Base-by-base conservation (phyloP, 1,140 invertebrate species). In the Microplitis demolitor region DNA sequence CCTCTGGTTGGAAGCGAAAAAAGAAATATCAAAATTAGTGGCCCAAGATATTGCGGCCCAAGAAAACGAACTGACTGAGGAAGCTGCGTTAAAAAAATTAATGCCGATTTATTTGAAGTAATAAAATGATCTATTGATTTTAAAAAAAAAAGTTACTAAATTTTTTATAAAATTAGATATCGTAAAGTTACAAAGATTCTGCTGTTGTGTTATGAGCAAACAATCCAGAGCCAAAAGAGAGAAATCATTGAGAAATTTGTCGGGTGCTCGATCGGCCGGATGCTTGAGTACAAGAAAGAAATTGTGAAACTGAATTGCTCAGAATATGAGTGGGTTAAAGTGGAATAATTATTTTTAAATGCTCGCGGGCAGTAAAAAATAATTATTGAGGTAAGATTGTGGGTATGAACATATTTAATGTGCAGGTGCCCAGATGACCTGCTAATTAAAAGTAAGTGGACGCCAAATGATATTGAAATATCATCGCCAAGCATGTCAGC, bases 181-280 rank as follows among this genome's bases (percentile, higher is more conserved):
- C 74, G 81, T 4, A 78, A 80, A 62, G 56, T 86, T 6, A 79
- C 84, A 0, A 76, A 76, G 61, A 78, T 76, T 78, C 85, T 83
- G 4, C 79, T 79, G 9, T 64, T 72, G 3, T 91, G 90, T 69
- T 90, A 91, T 79, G 89, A 92, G 78, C 89, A 91, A 76, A 89
- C 91, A 31, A 84, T 91, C 24, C 90, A 91, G 67, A 88, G 89
- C 6, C 91, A 92, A 79, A 91, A 92, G 76, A 80, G 91, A 61
- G 69, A 87, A 4, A 77, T 91, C 0, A 81, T 92, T 2, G 86
- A 89, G 66, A 82, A 88, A 71, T 79, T 91, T 4, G 80, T 93
- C 0, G 89, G 92, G 76, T 83, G 79, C 35, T 69, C 80, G 0
- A 81, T 86, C 5, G 81, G 75, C 0, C 77, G 85, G 50, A 87